A percentile compares a stretch with the other conserved stretches of the same genome.
Conservation (phyloP, 2,113 vertebrate species). For the Suricata suricatta region DNA sequence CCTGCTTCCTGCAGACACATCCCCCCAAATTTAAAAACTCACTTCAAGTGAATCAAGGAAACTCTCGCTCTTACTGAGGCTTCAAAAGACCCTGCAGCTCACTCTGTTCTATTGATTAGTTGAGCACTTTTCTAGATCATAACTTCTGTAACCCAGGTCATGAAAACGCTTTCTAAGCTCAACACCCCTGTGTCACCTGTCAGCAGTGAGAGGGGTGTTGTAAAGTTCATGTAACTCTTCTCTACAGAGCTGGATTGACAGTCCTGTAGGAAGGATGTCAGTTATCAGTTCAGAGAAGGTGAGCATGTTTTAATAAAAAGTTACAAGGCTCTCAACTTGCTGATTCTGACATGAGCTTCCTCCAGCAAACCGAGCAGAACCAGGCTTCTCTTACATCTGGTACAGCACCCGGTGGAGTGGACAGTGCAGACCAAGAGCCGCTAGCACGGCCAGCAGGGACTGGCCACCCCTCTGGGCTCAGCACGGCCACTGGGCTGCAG, state of each 20-base stretch:
- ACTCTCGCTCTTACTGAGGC: not conserved
- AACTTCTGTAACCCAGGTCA: conserved; percentile 49
- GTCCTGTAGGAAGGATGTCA: conserved; percentile 61
- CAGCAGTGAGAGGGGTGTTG: not conserved
- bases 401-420: not conserved
- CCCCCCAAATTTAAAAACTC: not conserved
- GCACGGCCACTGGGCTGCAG: not conserved
- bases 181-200: conserved; percentile 26
- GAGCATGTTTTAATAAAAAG: not conserved
- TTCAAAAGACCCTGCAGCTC: not conserved
- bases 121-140: conserved; percentile 1
- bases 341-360: not conserved
- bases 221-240: not conserved
- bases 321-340: not conserved
- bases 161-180: not conserved
- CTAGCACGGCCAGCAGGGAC: too few species aligned
- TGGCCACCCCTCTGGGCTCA: not conserved
- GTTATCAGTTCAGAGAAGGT: conserved; percentile 25
- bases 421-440: not conserved
- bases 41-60: not conserved
- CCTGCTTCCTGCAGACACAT: not conserved
- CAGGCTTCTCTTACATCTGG: not conserved
- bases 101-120: not conserved
- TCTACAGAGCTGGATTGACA: conserved; percentile 35
- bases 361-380: not conserved